A percentile compares a stretch with the other conserved stretches of the same genome.
phyloP scores from a whole-genome alignment of 2,888 invertebrate genomes.

The Eudemis profundana region DNA sequence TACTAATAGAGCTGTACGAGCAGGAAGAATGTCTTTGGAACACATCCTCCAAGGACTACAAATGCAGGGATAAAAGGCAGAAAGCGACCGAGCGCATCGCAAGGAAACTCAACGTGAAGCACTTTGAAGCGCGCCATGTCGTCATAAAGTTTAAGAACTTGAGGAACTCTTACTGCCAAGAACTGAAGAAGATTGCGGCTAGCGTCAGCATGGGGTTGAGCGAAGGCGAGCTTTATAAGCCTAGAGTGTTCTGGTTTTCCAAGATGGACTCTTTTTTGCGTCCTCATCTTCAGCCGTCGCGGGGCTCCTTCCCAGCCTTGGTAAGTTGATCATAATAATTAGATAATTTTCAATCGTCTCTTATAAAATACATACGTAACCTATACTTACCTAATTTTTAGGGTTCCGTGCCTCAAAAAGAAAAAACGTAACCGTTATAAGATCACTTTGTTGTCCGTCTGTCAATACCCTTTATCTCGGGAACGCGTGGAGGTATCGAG shows the following conservation, averaged over 20 bases:
- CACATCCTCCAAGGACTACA: constrained; percentile 55
- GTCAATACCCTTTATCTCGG: too few relatives aligned
- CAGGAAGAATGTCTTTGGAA: constrained; percentile 65
- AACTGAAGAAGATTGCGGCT: constrained; percentile 63
- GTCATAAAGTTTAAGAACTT: constrained; percentile 69
- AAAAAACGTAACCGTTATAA: too few relatives aligned
- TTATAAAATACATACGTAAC: too few relatives aligned
- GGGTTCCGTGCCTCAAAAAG: too few relatives aligned
- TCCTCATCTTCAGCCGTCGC: constrained; percentile 55
- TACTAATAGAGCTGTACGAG: constrained; percentile 59
- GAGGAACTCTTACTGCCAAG: constrained; percentile 68
- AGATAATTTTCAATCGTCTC: too few relatives aligned
- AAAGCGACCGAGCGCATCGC: constrained; percentile 60
- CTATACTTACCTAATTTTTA: too few relatives aligned
- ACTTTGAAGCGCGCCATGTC: constrained; percentile 63
- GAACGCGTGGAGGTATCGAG: too few relatives aligned
- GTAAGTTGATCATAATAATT: constrained; percentile 26
- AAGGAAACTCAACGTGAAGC: constrained; percentile 55
- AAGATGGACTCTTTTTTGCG: constrained; percentile 64
- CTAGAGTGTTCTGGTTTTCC: constrained; percentile 61
- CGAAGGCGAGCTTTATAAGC: constrained; percentile 54
- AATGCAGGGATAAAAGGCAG: constrained; percentile 50
- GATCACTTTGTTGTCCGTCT: too few relatives aligned
- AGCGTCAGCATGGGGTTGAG: constrained; percentile 44
- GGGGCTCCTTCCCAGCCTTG: constrained; percentile 8